A percentile compares a stretch with the other conserved stretches of the same genome.
phyloP scores from a whole-genome alignment of 64 coral and sea anemone genomes.

The Anthopleura sola region DNA sequence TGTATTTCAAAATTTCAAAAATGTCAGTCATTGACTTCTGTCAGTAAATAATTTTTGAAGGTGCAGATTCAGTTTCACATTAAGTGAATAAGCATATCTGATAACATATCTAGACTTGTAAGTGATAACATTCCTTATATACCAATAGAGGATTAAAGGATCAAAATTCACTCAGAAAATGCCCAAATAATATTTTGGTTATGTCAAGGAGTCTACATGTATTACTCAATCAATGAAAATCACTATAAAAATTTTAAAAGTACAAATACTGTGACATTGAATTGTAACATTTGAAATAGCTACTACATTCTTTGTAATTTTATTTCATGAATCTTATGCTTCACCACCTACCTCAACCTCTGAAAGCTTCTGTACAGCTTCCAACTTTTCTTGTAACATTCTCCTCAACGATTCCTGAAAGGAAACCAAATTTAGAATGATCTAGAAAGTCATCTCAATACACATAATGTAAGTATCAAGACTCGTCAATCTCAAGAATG shows the following conservation, averaged over 20 bases:
- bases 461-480: not conserved
- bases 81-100: no score
- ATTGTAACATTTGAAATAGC: not conserved
- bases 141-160: not conserved
- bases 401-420: slow-evolving; percentile 74
- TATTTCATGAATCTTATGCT: not conserved
- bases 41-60: no score
- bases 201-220: not conserved
- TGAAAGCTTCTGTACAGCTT: slow-evolving; percentile 81
- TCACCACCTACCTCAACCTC: slow-evolving; percentile 60
- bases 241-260: not conserved
- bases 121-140: not conserved
- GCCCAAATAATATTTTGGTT: not conserved
- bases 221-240: no score
- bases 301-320: not conserved
- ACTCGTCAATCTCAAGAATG: not conserved
- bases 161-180: not conserved
- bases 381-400: slow-evolving; percentile 85
- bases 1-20: no score
- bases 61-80: no score
- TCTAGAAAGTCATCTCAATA: not conserved
- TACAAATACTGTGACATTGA: not conserved
- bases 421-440: not conserved
- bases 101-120: no score
- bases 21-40: no score